Evolutionary conservation across 2,888 invertebrate species (phyloP).

Genomic region (Tenthredo livida): DNA sequence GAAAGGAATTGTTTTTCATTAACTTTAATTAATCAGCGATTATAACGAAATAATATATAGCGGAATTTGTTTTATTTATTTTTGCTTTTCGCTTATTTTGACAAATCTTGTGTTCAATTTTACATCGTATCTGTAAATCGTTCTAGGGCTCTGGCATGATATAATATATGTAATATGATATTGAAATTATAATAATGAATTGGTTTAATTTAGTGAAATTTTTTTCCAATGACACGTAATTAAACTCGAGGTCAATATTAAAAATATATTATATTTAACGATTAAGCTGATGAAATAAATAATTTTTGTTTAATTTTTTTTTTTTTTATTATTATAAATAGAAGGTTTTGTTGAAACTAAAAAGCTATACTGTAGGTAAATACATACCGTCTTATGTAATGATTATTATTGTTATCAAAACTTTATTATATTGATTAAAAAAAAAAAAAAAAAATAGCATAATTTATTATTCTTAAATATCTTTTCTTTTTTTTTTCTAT

Average conservation of each 20-base stretch:
- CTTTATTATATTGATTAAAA: slow-evolving; percentile 51
- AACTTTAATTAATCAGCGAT: neutral
- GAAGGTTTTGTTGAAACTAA: slow-evolving; percentile 49
- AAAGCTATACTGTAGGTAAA: slow-evolving; percentile 34
- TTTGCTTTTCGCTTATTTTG: neutral
- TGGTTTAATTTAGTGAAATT: neutral
- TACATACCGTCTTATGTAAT: slow-evolving; percentile 39
- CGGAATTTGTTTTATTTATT: neutral
- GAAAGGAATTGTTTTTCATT: neutral
- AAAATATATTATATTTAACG: neutral
- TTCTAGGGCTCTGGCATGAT: neutral
- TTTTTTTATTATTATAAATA: slow-evolving; percentile 10
- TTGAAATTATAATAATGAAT: neutral
- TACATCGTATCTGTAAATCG: neutral
- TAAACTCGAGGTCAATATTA: slow-evolving; percentile 21
- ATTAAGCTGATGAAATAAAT: neutral
- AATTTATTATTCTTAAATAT: slow-evolving; percentile 54
- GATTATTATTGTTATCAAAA: slow-evolving; percentile 54
- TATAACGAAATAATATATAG: neutral
- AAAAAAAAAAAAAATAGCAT: slow-evolving; percentile 24
- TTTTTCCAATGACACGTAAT: neutral
- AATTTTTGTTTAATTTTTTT: slow-evolving; percentile 15
- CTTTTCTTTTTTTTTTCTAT: slow-evolving; percentile 24
- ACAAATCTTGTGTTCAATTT: neutral
- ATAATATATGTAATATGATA: neutral